Conservation (phyloP, 2,797 vertebrate genomes). For the Heteromormyrus szaboi region DNA sequence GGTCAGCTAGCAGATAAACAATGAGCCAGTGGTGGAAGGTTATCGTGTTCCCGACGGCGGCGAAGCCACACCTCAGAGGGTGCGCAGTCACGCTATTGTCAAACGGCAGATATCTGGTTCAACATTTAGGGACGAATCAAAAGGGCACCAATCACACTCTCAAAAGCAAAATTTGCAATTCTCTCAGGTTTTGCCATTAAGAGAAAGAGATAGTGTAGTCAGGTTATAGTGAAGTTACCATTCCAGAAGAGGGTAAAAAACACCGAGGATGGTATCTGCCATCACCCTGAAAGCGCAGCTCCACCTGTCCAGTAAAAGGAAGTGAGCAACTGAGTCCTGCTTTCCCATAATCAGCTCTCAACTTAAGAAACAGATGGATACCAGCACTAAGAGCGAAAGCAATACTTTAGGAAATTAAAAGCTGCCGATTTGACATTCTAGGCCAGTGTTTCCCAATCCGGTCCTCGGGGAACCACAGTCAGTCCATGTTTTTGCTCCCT, state of each 20-base stretch:
- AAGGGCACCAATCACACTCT: not conserved
- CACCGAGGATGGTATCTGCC: slow-evolving; percentile 53
- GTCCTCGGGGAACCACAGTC: not conserved
- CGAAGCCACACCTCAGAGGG: not conserved
- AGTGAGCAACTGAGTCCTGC: not conserved
- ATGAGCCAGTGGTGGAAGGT: not conserved
- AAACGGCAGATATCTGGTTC: not conserved
- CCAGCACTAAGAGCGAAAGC: not conserved
- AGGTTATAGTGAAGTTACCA: slow-evolving; percentile 47
- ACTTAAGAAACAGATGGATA: not conserved
- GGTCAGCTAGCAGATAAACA: not conserved
- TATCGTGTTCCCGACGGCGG: not conserved
- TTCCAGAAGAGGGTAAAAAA: slow-evolving; percentile 52
- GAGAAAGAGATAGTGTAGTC: not conserved
- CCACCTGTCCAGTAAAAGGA: slow-evolving; percentile 36
- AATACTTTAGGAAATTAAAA: not conserved
- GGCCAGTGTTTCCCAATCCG: not conserved
- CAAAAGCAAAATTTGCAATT: not conserved
- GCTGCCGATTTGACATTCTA: not conserved
- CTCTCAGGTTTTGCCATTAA: not conserved
- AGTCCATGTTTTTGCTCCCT: not conserved
- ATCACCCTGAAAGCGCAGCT: slow-evolving; percentile 29
- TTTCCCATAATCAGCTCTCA: not conserved
- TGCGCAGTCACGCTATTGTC: not conserved
- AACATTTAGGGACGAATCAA: not conserved